Percentiles rank a stretch among this genome's conserved stretches.
Evolutionary conservation across 2,888 invertebrate genomes (phyloP).

Genomic region (Tupiocoris notatus): DNA sequence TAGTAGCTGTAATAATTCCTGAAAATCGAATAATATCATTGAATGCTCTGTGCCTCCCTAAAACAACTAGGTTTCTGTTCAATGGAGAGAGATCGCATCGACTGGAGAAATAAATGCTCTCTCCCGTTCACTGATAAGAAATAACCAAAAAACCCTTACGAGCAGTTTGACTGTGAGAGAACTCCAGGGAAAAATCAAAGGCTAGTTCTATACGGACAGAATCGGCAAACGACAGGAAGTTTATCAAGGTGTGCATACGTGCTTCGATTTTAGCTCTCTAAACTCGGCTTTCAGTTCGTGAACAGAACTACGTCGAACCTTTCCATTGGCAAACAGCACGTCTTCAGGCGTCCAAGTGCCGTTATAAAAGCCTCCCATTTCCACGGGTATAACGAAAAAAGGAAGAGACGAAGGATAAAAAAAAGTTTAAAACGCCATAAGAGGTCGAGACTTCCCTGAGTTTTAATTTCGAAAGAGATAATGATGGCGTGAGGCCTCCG

Average conservation of each 20-base stretch:
- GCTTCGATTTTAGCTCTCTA: background rate
- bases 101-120: too few relatives aligned
- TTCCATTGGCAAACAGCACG: background rate
- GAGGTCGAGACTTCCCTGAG: conserved; percentile 22
- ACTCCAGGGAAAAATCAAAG: too few relatives aligned
- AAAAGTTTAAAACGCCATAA: conserved; percentile 16
- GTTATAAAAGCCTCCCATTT: conserved; percentile 19
- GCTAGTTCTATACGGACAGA: too few relatives aligned
- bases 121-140: too few relatives aligned
- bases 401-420: conserved; percentile 1
- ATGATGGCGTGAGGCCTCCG: conserved; percentile 36
- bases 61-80: too few relatives aligned
- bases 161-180: too few relatives aligned
- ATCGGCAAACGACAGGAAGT: background rate
- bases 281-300: background rate
- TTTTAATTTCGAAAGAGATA: conserved; percentile 34
- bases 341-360: background rate
- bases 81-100: too few relatives aligned
- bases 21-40: too few relatives aligned
- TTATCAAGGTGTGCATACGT: background rate
- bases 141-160: too few relatives aligned
- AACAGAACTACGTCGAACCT: background rate
- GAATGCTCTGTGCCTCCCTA: too few relatives aligned
- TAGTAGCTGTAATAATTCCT: too few relatives aligned
- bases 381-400: background rate